Evolutionary conservation across 2,113 vertebrate genomes (phyloP), one percentile per base, ranked within the genome.

Genomic region (Salvelinus namaycush): DNA sequence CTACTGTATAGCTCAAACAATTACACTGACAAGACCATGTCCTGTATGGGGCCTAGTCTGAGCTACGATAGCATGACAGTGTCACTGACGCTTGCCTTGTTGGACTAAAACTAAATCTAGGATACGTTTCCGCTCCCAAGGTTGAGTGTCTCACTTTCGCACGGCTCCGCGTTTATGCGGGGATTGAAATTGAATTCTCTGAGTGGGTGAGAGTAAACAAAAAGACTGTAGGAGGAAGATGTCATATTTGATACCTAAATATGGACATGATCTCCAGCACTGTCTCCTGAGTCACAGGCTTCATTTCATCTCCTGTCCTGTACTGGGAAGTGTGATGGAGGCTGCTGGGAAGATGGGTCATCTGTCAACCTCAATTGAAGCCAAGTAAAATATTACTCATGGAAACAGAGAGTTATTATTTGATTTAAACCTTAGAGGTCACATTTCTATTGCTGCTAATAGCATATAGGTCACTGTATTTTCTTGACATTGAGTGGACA

Each of bases 141-240:
- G 71, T 67, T 74, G 67, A 83, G 57, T 72, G 51, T 57, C 70
- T 80, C 65, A 74, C 51, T 74, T 66, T 78, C 48, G 4, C 16
- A 74, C 64, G 49, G 70, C 75, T 70, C 59, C 18, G 29, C 26
- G 27, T 86, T 81, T 83, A 83, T 70, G 65, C 60, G 69, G 79
- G 64, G 66, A 2, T 16, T 44, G 51, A 76, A 81, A 77, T 78
- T 78, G 64, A 81, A 54, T 74, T 83, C 70, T 54, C 65, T 31
- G 70, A 84, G 74, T 75, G 69, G 24, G 27, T 44, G 49, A 74
- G 75, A 82, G 74, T 78, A 79, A 76, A 81, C 81, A 79, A 75
- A 74, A 72, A 44, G 59, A 59, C 68, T 2, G 18, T 13, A 0
- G 76, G 65, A 49, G 48, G 44, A 83, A 72, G 75, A 76, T 76